These are phyloP conservation scores for Mionectes macconnelli DNA, from an alignment of 2,113 vertebrate genomes.

Conservation along the genomic window DNA sequence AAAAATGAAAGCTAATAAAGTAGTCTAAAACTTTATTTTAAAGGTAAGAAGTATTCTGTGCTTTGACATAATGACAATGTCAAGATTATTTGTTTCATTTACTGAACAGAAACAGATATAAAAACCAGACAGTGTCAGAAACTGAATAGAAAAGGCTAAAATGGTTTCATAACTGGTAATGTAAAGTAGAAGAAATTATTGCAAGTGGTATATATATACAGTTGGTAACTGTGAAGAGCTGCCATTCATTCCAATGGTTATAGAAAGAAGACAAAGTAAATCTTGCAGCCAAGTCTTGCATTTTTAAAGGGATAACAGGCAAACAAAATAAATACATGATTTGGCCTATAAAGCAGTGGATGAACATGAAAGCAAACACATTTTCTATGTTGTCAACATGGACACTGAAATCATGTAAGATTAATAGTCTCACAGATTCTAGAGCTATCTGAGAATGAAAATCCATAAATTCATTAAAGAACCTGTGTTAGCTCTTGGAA, in stretches of 20 bases:
- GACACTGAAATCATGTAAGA: conserved; percentile 41
- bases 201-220: not conserved
- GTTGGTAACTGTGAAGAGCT: not conserved
- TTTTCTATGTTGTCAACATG: not conserved
- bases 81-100: not conserved
- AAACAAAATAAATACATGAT: not conserved
- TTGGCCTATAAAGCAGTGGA: conserved; percentile 3
- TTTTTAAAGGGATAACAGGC: not conserved
- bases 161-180: not conserved
- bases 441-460: conserved; percentile 42
- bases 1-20: not conserved
- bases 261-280: not conserved
- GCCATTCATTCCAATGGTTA: not conserved
- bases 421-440: conserved; percentile 33
- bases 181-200: not conserved
- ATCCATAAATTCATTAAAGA: conserved; percentile 68
- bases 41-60: not conserved
- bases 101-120: not conserved
- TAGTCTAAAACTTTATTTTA: not conserved
- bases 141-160: not conserved
- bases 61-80: not conserved
- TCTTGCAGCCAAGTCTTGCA: not conserved
- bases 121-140: not conserved
- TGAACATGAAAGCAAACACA: not conserved
- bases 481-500: not conserved